Percentiles rank a stretch among this genome's conserved stretches.
These are phyloP conservation scores for Periphyllus acericola DNA, from an alignment of 2,888 invertebrate species.

Conservation along the genomic window DNA sequence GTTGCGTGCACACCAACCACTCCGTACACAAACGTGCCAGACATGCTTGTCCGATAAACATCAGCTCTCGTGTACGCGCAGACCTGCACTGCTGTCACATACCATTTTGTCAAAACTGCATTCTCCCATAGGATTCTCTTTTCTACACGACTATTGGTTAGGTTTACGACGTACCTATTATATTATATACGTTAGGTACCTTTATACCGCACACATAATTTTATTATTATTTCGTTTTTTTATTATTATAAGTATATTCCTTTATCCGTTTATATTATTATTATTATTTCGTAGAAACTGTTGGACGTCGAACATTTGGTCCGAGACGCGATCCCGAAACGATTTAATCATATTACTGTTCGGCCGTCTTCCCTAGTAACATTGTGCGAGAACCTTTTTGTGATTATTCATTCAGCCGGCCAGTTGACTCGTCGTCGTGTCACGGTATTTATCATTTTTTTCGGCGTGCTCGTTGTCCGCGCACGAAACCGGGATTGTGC, in stretches of 20 bases:
- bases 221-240: not conserved
- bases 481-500: not conserved
- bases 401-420: too few relatives aligned
- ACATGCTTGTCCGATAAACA: slow-evolving; percentile 51
- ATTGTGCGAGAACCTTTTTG: too few relatives aligned
- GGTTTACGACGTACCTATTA: not conserved
- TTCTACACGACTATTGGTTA: slow-evolving; percentile 3
- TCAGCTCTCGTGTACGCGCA: slow-evolving; percentile 26
- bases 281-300: not conserved
- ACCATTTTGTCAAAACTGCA: slow-evolving; percentile 61
- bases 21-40: slow-evolving; percentile 30
- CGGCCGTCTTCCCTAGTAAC: not conserved
- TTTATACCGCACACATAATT: not conserved
- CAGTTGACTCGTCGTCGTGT: too few relatives aligned
- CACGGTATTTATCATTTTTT: too few relatives aligned
- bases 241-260: not conserved
- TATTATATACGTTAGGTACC: not conserved
- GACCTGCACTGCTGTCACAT: slow-evolving; percentile 52
- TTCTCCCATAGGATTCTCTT: slow-evolving; percentile 44
- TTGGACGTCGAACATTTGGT: not conserved
- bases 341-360: too few relatives aligned
- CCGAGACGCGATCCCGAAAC: not conserved
- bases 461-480: not conserved
- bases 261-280: not conserved
- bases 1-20: not conserved